These are phyloP conservation scores for Alsophila aescularia DNA, from an alignment of 2,888 invertebrate species.

Conservation along the genomic window DNA sequence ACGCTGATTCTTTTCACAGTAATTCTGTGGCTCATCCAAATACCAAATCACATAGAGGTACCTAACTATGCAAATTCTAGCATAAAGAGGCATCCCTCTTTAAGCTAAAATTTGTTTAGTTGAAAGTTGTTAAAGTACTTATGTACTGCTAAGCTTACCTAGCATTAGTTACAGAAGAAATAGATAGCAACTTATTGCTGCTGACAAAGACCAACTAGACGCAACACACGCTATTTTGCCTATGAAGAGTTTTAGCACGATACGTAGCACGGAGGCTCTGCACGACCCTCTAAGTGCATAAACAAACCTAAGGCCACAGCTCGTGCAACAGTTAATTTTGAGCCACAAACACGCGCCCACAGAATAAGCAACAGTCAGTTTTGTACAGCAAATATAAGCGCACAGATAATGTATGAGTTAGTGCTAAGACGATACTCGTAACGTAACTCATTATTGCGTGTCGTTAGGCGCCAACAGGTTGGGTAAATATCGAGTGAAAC, in stretches of 20 bases:
- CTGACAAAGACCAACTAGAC: too few relatives aligned
- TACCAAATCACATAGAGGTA: too few relatives aligned
- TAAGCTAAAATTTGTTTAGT: too few relatives aligned
- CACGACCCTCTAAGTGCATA: conserved; percentile 55
- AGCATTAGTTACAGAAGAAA: neutral
- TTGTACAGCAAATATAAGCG: conserved; percentile 29
- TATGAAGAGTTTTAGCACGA: conserved; percentile 42
- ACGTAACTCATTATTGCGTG: conserved; percentile 67
- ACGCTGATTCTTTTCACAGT: too few relatives aligned
- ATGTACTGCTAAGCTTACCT: too few relatives aligned
- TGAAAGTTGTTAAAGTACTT: too few relatives aligned
- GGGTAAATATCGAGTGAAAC: conserved; percentile 47
- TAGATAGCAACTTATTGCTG: conserved; percentile 25
- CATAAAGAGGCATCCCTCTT: too few relatives aligned
- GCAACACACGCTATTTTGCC: conserved; percentile 29
- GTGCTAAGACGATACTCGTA: conserved; percentile 38
- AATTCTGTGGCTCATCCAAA: too few relatives aligned
- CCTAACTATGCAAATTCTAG: too few relatives aligned
- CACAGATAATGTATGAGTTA: conserved; percentile 33
- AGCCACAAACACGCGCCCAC: conserved; percentile 8
- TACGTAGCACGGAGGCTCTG: conserved; percentile 31
- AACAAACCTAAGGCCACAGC: conserved; percentile 56
- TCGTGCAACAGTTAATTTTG: conserved; percentile 13
- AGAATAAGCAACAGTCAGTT: conserved; percentile 12
- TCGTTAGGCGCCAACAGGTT: conserved; percentile 75